Evolutionary conservation across 1,140 invertebrate species (phyloP).

Genomic region (Drosophila mauritiana): DNA sequence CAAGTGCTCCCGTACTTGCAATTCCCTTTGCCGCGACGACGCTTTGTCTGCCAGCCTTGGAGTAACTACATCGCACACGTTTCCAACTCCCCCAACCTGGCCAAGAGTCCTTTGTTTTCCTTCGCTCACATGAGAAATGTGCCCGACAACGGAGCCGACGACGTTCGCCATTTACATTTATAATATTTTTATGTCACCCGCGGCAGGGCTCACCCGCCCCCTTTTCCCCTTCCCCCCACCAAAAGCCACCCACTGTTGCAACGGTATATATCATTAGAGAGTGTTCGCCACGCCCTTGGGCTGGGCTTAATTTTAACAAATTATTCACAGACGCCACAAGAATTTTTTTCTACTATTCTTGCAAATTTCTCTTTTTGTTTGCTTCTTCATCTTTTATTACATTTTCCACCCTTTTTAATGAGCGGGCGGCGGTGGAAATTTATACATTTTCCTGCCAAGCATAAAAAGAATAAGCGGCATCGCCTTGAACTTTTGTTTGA

Average conservation of each 20-base stretch:
- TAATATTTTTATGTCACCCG: constrained; percentile 50
- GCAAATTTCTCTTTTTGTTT: constrained; percentile 38
- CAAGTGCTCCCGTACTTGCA: constrained; percentile 21
- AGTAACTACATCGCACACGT: constrained; percentile 17
- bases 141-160: constrained; percentile 24
- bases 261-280: constrained; percentile 57
- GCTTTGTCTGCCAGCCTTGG: constrained; percentile 60
- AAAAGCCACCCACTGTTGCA: constrained; percentile 11
- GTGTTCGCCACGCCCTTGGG: constrained; percentile 44
- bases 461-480: constrained; percentile 4
- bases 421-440: constrained; percentile 23
- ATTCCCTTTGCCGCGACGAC: constrained; percentile 43
- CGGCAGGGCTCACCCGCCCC: neutral
- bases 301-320: constrained; percentile 70
- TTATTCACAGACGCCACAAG: constrained; percentile 71
- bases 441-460: constrained; percentile 27
- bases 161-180: constrained; percentile 59
- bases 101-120: constrained; percentile 47
- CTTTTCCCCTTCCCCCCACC: neutral
- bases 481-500: constrained; percentile 57
- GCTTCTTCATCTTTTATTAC: constrained; percentile 28
- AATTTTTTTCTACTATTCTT: constrained; percentile 46
- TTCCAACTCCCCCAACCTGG: constrained; percentile 23
- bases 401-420: constrained; percentile 69
- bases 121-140: constrained; percentile 61